phyloP scores from a whole-genome alignment of 2,888 invertebrate genomes.

The Nomada ferruginata region DNA sequence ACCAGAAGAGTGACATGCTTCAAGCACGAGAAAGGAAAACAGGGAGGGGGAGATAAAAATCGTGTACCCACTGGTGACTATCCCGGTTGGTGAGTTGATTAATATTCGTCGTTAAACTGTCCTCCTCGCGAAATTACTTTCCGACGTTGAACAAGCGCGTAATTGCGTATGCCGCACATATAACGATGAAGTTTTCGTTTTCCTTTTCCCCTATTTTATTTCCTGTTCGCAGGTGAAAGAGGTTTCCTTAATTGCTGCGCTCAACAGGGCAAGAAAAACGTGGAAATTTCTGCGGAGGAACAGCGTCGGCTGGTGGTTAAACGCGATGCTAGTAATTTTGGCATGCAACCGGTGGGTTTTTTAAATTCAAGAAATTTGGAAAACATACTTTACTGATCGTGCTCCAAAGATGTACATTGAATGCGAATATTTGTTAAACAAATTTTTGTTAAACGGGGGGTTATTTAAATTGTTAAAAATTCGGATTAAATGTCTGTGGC shows the following conservation, averaged over 20 bases:
- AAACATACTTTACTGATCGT: too few species aligned
- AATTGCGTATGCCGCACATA: constrained; percentile 25
- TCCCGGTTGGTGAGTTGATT: constrained; percentile 40
- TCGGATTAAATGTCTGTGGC: too few species aligned
- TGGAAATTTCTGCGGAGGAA: background rate
- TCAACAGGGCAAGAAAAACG: background rate
- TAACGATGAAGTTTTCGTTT: constrained; percentile 8
- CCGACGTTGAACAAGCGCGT: constrained; percentile 31
- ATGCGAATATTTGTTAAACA: too few species aligned
- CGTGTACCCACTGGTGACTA: constrained; percentile 4
- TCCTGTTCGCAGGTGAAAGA: background rate
- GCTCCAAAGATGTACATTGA: too few species aligned
- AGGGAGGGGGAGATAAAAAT: constrained; percentile 14
- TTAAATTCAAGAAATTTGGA: background rate
- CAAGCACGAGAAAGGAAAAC: background rate
- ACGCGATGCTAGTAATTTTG: background rate
- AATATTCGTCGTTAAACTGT: constrained; percentile 49
- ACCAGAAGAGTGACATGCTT: constrained; percentile 12
- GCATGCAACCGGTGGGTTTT: background rate
- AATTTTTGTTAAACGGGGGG: too few species aligned
- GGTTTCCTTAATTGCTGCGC: constrained; percentile 32
- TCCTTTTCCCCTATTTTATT: background rate
- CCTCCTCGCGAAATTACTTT: constrained; percentile 44
- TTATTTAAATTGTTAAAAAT: too few species aligned
- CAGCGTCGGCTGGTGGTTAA: background rate